These are phyloP conservation scores for Urosaurus nigricauda DNA, from an alignment of 2,797 vertebrate genomes.

Conservation along the genomic window DNA sequence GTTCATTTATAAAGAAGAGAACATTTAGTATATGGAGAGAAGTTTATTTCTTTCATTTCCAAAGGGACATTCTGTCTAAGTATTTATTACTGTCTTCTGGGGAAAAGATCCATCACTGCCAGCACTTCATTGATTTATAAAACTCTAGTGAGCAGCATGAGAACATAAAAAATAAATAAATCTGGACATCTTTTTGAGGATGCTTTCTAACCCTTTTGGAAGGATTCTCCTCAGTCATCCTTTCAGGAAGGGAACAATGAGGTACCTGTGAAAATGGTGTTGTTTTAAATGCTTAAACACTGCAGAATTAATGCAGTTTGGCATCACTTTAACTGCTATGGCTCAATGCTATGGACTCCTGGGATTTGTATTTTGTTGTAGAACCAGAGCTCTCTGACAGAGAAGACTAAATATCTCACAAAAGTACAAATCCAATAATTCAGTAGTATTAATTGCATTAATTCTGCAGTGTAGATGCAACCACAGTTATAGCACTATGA, in stretches of 20 bases:
- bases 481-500: no score
- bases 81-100: slow-evolving; percentile 45
- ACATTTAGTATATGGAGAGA: slow-evolving; percentile 52
- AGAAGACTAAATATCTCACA: no score
- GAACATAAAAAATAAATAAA: slow-evolving; percentile 43
- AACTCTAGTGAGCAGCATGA: slow-evolving; percentile 32
- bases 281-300: neutral
- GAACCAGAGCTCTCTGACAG: no score
- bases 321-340: no score
- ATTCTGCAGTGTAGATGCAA: no score
- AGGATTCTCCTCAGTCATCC: neutral
- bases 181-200: slow-evolving; percentile 36
- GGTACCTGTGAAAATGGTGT: neutral
- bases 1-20: slow-evolving; percentile 36
- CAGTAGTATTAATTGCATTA: no score
- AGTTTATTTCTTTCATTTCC: slow-evolving; percentile 38
- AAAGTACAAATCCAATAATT: no score
- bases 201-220: slow-evolving; percentile 13
- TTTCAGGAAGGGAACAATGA: slow-evolving; percentile 33
- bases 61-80: slow-evolving; percentile 25
- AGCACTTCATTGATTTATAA: slow-evolving; percentile 29
- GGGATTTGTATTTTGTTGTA: no score
- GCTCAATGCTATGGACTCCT: no score
- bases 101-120: neutral
- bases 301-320: no score